These are phyloP conservation scores for Cardiocondyla obscurior DNA, from an alignment of 1,140 invertebrate genomes.

Conservation along the genomic window DNA sequence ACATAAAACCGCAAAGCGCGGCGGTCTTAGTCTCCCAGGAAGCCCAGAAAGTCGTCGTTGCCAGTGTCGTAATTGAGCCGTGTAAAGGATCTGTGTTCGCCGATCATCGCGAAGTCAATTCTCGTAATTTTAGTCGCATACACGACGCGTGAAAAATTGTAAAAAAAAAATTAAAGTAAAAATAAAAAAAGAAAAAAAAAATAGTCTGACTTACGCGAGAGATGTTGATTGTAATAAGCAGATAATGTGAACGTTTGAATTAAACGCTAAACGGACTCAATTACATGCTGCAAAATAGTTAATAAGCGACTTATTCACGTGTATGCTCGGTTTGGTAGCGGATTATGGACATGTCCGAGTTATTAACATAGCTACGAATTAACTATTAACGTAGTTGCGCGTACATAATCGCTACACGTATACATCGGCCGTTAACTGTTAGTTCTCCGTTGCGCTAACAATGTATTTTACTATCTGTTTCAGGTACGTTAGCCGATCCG, in stretches of 20 bases:
- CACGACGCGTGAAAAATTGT: background rate
- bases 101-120: background rate
- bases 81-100: background rate
- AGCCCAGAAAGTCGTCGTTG: background rate
- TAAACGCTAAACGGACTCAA: background rate
- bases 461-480: conserved; percentile 46
- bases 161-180: background rate
- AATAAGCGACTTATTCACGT: background rate
- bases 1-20: conserved; percentile 50
- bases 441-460: background rate
- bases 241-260: too few species aligned
- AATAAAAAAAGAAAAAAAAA: too few species aligned
- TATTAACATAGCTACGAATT: background rate
- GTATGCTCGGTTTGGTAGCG: background rate
- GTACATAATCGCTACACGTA: background rate
- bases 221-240: too few species aligned
- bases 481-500: conserved; percentile 34
- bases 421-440: background rate
- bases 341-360: background rate
- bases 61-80: conserved; percentile 6
- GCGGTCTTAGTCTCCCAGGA: background rate
- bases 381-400: background rate
- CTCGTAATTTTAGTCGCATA: background rate
- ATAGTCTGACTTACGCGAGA: too few species aligned
- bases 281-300: background rate